Evolutionary conservation across 30 jellyfish, hydroid and myxozoan species (phyloP).

Genomic region (Pelagia noctiluca): DNA sequence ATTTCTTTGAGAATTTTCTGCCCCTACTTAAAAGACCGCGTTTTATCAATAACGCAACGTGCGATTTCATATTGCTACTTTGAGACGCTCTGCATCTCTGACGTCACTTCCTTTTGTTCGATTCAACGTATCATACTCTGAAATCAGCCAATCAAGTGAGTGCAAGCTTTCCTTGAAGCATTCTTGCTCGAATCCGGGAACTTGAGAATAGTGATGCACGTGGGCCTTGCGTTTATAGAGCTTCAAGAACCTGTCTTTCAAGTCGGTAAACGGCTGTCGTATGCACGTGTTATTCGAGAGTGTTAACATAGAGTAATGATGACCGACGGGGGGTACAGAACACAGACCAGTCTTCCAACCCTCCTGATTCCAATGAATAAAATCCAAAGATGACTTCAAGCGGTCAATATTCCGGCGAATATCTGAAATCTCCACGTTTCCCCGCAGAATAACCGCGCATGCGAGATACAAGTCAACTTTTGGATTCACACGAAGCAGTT

Average conservation of each 20-base stretch:
- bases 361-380: slow-evolving; percentile 89
- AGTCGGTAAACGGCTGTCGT: slow-evolving; percentile 67
- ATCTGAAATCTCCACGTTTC: slow-evolving; percentile 93
- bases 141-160: slow-evolving; percentile 77
- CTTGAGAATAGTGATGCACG: slow-evolving; percentile 83
- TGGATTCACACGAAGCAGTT: slow-evolving; percentile 86
- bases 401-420: slow-evolving; percentile 91
- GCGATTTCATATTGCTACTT: slow-evolving; percentile 9
- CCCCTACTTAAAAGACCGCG: too few relatives aligned
- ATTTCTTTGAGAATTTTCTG: too few relatives aligned
- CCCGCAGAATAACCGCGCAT: slow-evolving; percentile 89
- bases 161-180: slow-evolving; percentile 68
- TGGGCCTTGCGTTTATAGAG: slow-evolving; percentile 96
- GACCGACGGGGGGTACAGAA: slow-evolving; percentile 90
- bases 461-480: slow-evolving; percentile 87
- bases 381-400: slow-evolving; percentile 66
- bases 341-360: slow-evolving; percentile 98
- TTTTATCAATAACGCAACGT: too few relatives aligned
- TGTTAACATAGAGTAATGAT: slow-evolving; percentile 70
- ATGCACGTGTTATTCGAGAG: slow-evolving; percentile 87
- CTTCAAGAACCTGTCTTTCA: slow-evolving; percentile 77
- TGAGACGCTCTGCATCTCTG: slow-evolving; percentile 53
- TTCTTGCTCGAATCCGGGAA: slow-evolving; percentile 76
- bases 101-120: slow-evolving; percentile 41
- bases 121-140: slow-evolving; percentile 72